Evolutionary conservation across 2,888 invertebrate species (phyloP), one percentile per base, ranked within the genome.

Genomic region (Listrodromus nycthemerus): DNA sequence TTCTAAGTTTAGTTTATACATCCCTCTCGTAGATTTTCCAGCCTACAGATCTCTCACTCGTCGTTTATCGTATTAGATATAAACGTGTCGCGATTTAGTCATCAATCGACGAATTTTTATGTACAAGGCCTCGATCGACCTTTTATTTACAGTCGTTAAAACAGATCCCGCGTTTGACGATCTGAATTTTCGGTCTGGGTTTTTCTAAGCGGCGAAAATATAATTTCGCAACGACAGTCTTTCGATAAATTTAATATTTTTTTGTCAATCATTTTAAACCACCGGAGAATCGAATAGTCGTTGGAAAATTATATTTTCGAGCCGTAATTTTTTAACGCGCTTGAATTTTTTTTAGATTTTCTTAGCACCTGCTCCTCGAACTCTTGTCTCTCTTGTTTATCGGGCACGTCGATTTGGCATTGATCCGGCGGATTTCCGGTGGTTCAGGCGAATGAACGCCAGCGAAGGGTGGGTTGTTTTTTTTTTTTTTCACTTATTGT

Each of bases 101-200:
- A 27, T 41, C 33, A 24, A 69, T 75, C 45, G 67, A 58, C 67
- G 73, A 82, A 61, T 65, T 73, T 41, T 41, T 84, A 84, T 84
- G 69, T 84, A 84, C 84, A 84, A 50, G 50, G 30, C 69, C 69
- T n/a, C 52, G 63, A 30, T 37, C 19, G 50, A 50, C 63, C 71
- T 13, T 2, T 71, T 83, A 83, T 83, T 80, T 83, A 83, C 80
- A 83, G 73, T 63, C 50, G 30, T 19, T 63, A 75, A 55, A 13
- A n/a, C 13, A 41, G 55, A 67, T 78, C 58, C 55, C 81, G 55
- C 52, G 41, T 52, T 58, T 52, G 50, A 27, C 30, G 63, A 55
- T 70, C 55, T n/a, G 55, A 30, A 19, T 33, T 74, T 41, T 21
- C 37, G 61, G 58, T 67, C 27, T 66, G 55, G 48, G 6, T 13